Evolutionary conservation across 2,797 vertebrate genomes (phyloP), one percentile per base, ranked within the genome.

Genomic region (Rhinichthys osculus): DNA sequence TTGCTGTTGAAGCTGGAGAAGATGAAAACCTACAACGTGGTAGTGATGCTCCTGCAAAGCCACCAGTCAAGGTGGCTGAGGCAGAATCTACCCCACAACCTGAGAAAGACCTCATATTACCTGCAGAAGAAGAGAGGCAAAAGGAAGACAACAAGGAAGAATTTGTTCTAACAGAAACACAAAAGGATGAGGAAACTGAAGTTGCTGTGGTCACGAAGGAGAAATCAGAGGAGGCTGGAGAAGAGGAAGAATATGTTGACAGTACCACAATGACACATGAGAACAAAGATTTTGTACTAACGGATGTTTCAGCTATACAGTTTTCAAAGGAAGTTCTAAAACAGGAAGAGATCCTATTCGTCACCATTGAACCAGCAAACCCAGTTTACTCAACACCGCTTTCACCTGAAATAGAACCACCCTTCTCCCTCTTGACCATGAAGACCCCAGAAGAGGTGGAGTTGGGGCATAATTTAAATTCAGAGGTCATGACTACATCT

Each of bases 371-470:
- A 66, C 50, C 83, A 38, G 40, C 87, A 52, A 89, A 19, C 44
- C 69, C 89, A 23, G 73, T 42, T 13, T 66, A 91, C 64, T 90
- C 94, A 5, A 95, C 92, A 0, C 82, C 87, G 4, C 87, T 92
- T 52, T 93, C 91, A 82, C 90, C 94, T 80, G 93, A 93, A 85
- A 91, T 62, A 79, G 93, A 94, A 78, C 92, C 88, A 0, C 89
- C 92, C 73, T 94, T 94, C 76, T 95, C 93, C 5, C 81, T 62
- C 3, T 82, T 92, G 66, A 81, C 91, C 33, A 66, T 64, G 23
- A 40, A 84, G 90, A 90, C 8, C 5, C 88, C 14, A 14, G 57
- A 1, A 7, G 72, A 69, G 10, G 70, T 72, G 9, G 79, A 76
- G 16, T 66, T 81, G 23, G 70, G 17, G 16, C 72, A 86, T 38